These are phyloP conservation scores for Saccopteryx bilineata DNA, from an alignment of 2,113 vertebrate species.

Conservation along the genomic window DNA sequence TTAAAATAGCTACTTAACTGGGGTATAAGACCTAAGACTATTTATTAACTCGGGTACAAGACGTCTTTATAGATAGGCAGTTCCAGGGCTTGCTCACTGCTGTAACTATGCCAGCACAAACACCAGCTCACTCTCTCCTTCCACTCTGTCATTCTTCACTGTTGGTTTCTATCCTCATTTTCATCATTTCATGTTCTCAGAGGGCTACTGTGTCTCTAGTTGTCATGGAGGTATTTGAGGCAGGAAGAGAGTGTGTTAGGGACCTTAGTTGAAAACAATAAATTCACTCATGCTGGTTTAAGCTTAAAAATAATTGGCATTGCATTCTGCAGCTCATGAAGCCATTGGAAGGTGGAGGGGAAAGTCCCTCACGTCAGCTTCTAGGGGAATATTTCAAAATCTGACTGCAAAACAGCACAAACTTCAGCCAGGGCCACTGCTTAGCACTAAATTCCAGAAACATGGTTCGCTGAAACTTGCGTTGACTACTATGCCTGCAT, in stretches of 20 bases:
- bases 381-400: background rate
- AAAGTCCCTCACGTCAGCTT: background rate
- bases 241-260: background rate
- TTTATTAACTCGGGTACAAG: background rate
- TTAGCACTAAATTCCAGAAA: background rate
- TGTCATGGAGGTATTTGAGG: background rate
- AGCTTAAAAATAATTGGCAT: background rate
- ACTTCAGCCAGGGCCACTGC: background rate
- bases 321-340: background rate
- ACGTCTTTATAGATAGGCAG: background rate
- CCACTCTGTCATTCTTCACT: background rate
- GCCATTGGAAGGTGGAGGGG: rapidly evolving
- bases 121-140: background rate
- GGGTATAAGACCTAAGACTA: background rate
- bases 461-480: background rate
- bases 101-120: background rate
- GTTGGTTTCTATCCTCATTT: background rate
- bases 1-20: background rate
- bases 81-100: background rate
- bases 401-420: background rate
- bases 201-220: background rate
- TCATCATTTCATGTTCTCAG: background rate
- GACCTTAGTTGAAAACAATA: background rate
- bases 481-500: background rate
- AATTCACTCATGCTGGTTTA: background rate